A percentile compares a stretch with the other conserved stretches of the same genome.
These are phyloP conservation scores for Keiferia lycopersicella DNA, from an alignment of 2,888 invertebrate genomes.

Conservation along the genomic window DNA sequence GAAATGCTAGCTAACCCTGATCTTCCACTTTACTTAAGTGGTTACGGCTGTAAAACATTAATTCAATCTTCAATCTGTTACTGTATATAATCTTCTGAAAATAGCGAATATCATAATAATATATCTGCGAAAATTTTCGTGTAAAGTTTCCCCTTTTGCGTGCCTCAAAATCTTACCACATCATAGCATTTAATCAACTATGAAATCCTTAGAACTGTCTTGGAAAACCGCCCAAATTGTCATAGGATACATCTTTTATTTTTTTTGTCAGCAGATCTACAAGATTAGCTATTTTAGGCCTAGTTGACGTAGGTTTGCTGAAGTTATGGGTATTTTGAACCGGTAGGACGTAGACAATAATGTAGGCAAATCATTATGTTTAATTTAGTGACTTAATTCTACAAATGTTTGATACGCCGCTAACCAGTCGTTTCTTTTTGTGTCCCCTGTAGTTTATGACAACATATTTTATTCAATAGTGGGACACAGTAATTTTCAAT, in stretches of 20 bases:
- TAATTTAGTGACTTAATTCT: too few relatives aligned
- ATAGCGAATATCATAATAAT: too few relatives aligned
- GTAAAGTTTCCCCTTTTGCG: neutral
- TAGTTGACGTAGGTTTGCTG: neutral
- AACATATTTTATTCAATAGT: neutral
- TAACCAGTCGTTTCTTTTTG: too few relatives aligned
- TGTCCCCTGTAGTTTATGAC: neutral
- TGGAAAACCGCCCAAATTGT: slow-evolving; percentile 4
- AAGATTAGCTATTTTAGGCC: slow-evolving; percentile 7
- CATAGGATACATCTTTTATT: slow-evolving; percentile 5
- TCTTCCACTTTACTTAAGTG: neutral
- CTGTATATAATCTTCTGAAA: neutral
- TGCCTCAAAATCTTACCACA: slow-evolving; percentile 3
- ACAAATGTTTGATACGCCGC: neutral
- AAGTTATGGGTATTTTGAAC: neutral
- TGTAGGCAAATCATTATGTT: too few relatives aligned
- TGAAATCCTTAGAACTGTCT: slow-evolving; percentile 13
- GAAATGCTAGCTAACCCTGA: neutral
- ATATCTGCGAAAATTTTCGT: slow-evolving; percentile 2
- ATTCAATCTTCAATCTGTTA: neutral
- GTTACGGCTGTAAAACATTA: slow-evolving; percentile 5
- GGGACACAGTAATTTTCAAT: neutral
- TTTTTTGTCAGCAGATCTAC: neutral
- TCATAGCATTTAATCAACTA: slow-evolving; percentile 4
- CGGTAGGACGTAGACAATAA: too few relatives aligned